Evolutionary conservation across 1,140 invertebrate species (phyloP).

Genomic region (Diuraphis noxia): DNA sequence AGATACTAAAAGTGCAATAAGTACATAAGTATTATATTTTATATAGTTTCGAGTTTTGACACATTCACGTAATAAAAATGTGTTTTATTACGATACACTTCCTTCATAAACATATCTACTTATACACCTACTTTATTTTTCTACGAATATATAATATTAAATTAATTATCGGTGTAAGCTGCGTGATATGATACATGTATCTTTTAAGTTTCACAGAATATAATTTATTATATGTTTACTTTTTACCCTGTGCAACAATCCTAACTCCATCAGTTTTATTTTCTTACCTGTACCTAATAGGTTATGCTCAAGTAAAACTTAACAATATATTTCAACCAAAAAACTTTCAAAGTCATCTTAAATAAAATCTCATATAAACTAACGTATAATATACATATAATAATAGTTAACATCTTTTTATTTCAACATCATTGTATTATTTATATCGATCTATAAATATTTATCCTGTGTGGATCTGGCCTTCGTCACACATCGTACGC

Average conservation of each 20-base stretch:
- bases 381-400: background rate
- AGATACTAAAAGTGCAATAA: background rate
- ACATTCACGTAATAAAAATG: background rate
- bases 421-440: constrained; percentile 6
- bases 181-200: background rate
- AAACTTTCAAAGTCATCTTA: too few relatives aligned
- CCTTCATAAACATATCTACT: too few relatives aligned
- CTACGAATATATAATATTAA: background rate
- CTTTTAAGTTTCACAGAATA: background rate
- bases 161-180: background rate
- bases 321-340: too few relatives aligned
- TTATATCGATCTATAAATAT: constrained; percentile 4
- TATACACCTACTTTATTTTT: background rate
- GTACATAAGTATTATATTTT: background rate
- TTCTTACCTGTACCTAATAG: too few relatives aligned
- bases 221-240: background rate
- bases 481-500: background rate
- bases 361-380: too few relatives aligned
- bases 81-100: background rate
- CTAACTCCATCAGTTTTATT: too few relatives aligned
- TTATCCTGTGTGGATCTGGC: background rate
- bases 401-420: too few relatives aligned
- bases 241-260: background rate
- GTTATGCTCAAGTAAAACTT: too few relatives aligned
- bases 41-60: background rate